These are phyloP conservation scores for Sinocyclocheilus anshuiensis DNA, from an alignment of 2,113 vertebrate species.

Conservation along the genomic window DNA sequence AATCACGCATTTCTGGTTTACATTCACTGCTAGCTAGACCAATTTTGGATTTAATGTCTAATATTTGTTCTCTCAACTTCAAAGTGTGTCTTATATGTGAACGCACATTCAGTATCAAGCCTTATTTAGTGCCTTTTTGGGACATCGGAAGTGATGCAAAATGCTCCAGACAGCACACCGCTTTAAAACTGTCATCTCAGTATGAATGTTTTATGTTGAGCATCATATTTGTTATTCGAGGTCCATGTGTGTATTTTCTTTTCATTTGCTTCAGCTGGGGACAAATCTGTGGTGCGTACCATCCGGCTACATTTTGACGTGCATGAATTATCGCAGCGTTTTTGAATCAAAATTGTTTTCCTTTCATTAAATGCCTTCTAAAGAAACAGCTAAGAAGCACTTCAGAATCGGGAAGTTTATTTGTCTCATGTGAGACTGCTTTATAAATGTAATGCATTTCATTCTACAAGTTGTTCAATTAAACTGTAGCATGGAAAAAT, in stretches of 20 bases:
- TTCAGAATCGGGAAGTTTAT: slow-evolving; percentile 22
- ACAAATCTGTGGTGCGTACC: slow-evolving; percentile 46
- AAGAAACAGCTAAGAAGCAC: not conserved
- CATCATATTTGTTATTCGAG: slow-evolving; percentile 9
- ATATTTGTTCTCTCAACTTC: slow-evolving; percentile 1
- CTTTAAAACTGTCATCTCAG: slow-evolving; percentile 37
- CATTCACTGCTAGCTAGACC: not conserved
- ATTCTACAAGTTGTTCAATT: slow-evolving; percentile 25
- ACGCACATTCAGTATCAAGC: slow-evolving; percentile 7
- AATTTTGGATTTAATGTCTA: not conserved
- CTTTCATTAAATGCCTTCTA: not conserved
- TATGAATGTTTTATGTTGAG: slow-evolving; percentile 26
- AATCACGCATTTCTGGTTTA: not conserved
- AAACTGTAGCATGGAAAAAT: slow-evolving; percentile 14
- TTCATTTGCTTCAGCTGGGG: slow-evolving; percentile 26
- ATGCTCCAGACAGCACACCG: not conserved
- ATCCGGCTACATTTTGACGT: slow-evolving; percentile 10
- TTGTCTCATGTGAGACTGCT: slow-evolving; percentile 18
- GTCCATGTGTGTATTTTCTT: slow-evolving; percentile 17
- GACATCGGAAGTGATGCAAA: not conserved
- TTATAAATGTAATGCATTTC: slow-evolving; percentile 14
- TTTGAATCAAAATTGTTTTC: slow-evolving; percentile 23
- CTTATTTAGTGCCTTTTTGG: slow-evolving; percentile 45
- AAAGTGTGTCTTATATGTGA: not conserved
- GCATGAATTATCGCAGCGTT: slow-evolving; percentile 26